Evolutionary conservation across 2,797 vertebrate species (phyloP).

Genomic region (Pampus argenteus): DNA sequence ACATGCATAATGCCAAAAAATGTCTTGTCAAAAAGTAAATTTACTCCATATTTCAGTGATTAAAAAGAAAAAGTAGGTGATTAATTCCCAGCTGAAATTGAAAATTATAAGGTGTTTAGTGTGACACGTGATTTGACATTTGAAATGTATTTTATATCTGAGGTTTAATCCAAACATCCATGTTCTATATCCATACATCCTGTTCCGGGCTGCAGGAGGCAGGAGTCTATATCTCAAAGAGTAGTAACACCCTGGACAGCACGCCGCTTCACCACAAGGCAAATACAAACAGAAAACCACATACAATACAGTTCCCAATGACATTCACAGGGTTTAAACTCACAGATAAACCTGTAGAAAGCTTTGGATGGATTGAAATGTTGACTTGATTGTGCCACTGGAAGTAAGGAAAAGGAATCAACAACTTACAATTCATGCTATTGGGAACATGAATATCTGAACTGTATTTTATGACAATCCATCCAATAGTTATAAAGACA

Average conservation of each 20-base stretch:
- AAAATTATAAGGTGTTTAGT: not conserved
- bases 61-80: no score
- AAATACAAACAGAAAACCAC: slow-evolving; percentile 26
- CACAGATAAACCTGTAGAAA: not conserved
- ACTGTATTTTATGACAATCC: no score
- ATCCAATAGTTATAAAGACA: no score
- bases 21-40: not conserved
- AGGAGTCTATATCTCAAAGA: not conserved
- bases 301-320: not conserved
- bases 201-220: not conserved
- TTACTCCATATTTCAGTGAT: no score
- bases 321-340: not conserved
- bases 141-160: not conserved
- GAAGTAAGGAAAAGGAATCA: not conserved
- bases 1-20: not conserved
- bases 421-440: no score
- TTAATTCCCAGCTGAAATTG: not conserved
- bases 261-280: not conserved
- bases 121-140: not conserved
- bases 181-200: slow-evolving; percentile 6
- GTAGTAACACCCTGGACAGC: not conserved
- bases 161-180: not conserved
- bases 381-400: not conserved
- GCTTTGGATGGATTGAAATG: not conserved
- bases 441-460: no score